Evolutionary conservation across 2,888 invertebrate genomes (phyloP).

Genomic region (Drosophila robusta): DNA sequence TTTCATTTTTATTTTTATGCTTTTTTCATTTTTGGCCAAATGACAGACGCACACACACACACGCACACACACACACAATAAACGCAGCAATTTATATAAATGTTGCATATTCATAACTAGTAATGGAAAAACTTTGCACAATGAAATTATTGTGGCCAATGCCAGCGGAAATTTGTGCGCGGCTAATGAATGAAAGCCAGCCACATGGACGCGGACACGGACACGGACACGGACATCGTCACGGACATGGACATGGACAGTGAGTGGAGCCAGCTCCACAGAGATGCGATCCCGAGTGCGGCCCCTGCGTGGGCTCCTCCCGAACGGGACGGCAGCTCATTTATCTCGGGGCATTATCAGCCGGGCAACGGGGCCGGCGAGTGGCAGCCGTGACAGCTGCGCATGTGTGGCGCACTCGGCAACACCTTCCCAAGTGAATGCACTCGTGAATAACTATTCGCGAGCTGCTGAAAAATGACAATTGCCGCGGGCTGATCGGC

Average conservation of each 20-base stretch:
- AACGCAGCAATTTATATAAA: slow-evolving; percentile 75
- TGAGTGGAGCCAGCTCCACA: neutral
- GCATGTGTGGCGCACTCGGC: slow-evolving; percentile 55
- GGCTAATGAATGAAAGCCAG: slow-evolving; percentile 48
- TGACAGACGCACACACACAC: slow-evolving; percentile 62
- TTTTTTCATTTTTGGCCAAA: slow-evolving; percentile 42
- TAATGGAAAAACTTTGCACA: slow-evolving; percentile 67
- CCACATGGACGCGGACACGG: slow-evolving; percentile 1
- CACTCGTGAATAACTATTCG: slow-evolving; percentile 50
- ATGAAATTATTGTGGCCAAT: slow-evolving; percentile 63
- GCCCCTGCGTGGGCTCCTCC: slow-evolving; percentile 55
- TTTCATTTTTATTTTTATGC: slow-evolving; percentile 12
- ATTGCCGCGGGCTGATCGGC: slow-evolving; percentile 26
- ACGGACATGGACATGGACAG: slow-evolving; percentile 5
- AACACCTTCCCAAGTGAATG: slow-evolving; percentile 35
- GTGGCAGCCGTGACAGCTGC: slow-evolving; percentile 11
- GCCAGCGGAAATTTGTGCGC: slow-evolving; percentile 49
- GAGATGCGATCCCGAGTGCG: neutral
- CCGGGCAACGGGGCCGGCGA: neutral
- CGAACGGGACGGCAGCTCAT: slow-evolving; percentile 33
- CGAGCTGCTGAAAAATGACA: slow-evolving; percentile 47
- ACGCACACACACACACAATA: slow-evolving; percentile 39
- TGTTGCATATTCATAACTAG: slow-evolving; percentile 75
- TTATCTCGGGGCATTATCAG: slow-evolving; percentile 46
- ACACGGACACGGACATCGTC: neutral